Evolutionary conservation across 2,113 vertebrate species (phyloP).

Genomic region (Elaphurus davidianus): DNA sequence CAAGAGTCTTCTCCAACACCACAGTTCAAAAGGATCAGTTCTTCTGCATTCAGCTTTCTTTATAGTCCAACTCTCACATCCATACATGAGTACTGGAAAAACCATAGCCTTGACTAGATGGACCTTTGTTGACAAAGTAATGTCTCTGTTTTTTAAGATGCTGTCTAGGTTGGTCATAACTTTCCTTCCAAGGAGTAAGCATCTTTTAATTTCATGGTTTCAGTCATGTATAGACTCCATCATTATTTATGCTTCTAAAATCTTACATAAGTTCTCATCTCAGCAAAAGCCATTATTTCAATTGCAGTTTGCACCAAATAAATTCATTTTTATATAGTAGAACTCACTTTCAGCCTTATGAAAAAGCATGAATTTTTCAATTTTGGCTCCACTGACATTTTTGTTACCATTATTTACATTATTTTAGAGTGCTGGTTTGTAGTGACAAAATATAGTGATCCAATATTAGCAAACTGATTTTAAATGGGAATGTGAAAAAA

Average conservation of each 20-base stretch:
- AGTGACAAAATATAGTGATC: not conserved
- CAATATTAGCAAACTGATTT: not conserved
- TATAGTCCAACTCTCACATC: not conserved
- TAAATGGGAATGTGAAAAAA: not conserved
- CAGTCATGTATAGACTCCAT: not conserved
- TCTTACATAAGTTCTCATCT: not conserved
- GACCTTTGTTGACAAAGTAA: not conserved
- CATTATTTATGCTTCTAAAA: not conserved
- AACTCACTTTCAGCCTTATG: not conserved
- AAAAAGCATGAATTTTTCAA: not conserved
- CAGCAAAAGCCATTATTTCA: not conserved
- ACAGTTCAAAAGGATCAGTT: not conserved
- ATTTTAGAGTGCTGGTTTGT: not conserved
- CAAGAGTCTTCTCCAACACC: not conserved
- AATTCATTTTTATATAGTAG: not conserved
- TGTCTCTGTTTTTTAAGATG: not conserved
- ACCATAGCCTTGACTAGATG: not conserved
- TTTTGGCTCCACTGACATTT: not conserved
- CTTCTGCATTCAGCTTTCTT: fast-evolving
- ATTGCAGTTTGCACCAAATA: not conserved
- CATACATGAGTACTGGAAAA: not conserved
- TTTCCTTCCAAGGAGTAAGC: not conserved
- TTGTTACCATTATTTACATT: not conserved
- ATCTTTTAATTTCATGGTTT: not conserved
- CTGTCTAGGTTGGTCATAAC: not conserved